Evolutionary conservation across 2,888 invertebrate species (phyloP).

Genomic region (Heliconius cydno): DNA sequence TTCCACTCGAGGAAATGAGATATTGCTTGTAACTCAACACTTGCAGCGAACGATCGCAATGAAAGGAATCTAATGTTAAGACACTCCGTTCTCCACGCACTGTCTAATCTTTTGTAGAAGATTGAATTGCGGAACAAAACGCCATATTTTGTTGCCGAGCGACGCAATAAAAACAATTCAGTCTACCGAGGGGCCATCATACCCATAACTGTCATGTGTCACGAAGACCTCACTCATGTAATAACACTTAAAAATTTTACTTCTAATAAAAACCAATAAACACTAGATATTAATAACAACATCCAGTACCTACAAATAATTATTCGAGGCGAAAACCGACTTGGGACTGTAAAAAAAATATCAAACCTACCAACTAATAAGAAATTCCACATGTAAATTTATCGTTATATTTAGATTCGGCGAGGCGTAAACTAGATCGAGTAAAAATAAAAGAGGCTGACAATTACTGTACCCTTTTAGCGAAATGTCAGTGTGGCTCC

Average conservation of each 20-base stretch:
- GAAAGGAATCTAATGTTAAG: too few relatives aligned
- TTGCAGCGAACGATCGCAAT: too few relatives aligned
- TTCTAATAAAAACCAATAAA: neutral
- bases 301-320: neutral
- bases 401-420: conserved; percentile 32
- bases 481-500: conserved; percentile 54
- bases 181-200: too few relatives aligned
- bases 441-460: conserved; percentile 51
- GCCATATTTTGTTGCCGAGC: too few relatives aligned
- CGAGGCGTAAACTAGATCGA: conserved; percentile 42
- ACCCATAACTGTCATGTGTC: too few relatives aligned
- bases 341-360: neutral
- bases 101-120: too few relatives aligned
- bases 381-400: conserved; percentile 15
- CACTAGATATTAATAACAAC: neutral
- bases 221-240: neutral
- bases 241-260: neutral
- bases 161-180: too few relatives aligned
- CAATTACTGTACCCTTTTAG: conserved; percentile 58
- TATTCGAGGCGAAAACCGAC: neutral
- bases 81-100: too few relatives aligned
- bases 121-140: too few relatives aligned
- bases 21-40: too few relatives aligned
- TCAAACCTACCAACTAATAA: conserved; percentile 4
- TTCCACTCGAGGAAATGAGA: too few relatives aligned